Evolutionary conservation across 2,888 invertebrate species (phyloP).

Genomic region (Latrodectus hesperus): DNA sequence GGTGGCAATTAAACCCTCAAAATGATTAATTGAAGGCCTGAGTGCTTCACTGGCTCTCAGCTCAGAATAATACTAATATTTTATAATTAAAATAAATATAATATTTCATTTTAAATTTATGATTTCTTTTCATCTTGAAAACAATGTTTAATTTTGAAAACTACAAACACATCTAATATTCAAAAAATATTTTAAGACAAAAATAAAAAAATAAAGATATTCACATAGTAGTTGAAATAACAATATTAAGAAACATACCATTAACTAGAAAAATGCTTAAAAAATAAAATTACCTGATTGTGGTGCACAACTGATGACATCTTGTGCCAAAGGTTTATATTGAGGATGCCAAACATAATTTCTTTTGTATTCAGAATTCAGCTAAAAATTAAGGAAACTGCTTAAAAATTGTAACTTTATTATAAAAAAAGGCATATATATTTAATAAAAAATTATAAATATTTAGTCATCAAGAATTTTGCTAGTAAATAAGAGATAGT

Average conservation of each 20-base stretch:
- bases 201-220: background rate
- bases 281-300: constrained; percentile 48
- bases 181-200: background rate
- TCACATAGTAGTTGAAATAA: background rate
- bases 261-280: background rate
- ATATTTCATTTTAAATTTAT: background rate
- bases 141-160: background rate
- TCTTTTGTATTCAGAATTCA: constrained; percentile 66
- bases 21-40: too few species aligned
- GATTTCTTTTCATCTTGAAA: background rate
- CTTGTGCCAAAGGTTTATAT: constrained; percentile 64
- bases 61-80: background rate
- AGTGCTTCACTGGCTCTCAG: too few species aligned
- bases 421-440: too few species aligned
- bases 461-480: background rate
- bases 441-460: too few species aligned
- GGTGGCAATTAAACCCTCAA: too few species aligned
- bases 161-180: background rate
- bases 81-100: background rate
- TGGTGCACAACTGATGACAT: constrained; percentile 63
- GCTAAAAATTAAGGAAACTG: constrained; percentile 30
- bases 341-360: constrained; percentile 69
- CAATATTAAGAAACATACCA: background rate
- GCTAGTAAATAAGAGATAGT: background rate
- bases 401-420: background rate